Percentiles rank a stretch among this genome's conserved stretches.
Conservation (phyloP, 1,140 invertebrate genomes). For the Tenebrio molitor region DNA sequence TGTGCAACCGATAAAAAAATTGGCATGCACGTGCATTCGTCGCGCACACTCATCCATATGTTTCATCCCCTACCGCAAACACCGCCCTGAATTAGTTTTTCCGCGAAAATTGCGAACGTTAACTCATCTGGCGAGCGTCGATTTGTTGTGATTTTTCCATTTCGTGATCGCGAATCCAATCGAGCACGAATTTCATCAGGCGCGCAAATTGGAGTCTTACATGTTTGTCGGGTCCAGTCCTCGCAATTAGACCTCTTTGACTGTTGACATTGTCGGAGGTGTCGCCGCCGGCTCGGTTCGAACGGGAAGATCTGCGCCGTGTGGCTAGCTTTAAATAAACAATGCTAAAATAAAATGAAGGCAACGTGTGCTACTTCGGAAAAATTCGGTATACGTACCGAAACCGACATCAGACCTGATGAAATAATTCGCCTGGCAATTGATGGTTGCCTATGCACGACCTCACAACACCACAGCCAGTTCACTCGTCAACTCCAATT, state of each 20-base stretch:
- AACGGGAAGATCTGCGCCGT: conserved; percentile 30
- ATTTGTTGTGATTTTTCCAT: too few relatives aligned
- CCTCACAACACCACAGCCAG: background rate
- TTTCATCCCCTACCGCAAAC: too few relatives aligned
- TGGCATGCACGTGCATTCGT: too few relatives aligned
- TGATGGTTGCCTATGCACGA: conserved; percentile 18
- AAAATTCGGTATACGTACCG: conserved; percentile 33
- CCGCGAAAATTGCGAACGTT: too few relatives aligned
- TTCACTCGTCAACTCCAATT: background rate
- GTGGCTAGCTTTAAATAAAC: conserved; percentile 29
- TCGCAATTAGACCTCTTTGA: background rate
- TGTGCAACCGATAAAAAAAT: too few relatives aligned
- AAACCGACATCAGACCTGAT: conserved; percentile 1
- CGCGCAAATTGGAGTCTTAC: too few relatives aligned
- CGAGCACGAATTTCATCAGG: too few relatives aligned
- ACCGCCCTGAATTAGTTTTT: too few relatives aligned
- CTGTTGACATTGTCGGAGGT: background rate
- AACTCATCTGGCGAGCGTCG: too few relatives aligned
- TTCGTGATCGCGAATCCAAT: too few relatives aligned
- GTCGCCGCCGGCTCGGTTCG: background rate
- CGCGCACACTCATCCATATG: too few relatives aligned
- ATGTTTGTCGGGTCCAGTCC: too few relatives aligned
- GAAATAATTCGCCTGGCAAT: conserved; percentile 1
- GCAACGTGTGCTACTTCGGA: conserved; percentile 17
- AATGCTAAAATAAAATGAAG: conserved; percentile 34